Conservation (phyloP, 2,888 invertebrate genomes). For the Microdon myrmicae region DNA sequence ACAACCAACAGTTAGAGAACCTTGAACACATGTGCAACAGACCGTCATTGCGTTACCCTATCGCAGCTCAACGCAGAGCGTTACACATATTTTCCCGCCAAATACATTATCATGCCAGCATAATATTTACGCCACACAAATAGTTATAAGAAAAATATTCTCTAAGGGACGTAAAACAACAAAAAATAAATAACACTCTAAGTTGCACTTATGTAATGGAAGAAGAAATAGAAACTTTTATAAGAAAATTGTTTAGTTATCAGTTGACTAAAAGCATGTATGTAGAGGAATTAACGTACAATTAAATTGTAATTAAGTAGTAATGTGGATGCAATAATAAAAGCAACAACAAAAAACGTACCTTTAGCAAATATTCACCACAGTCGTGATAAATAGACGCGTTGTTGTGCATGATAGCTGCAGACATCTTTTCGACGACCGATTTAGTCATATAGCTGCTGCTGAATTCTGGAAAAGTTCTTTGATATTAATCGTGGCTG, state of each 20-base stretch:
- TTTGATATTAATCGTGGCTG: slow-evolving; percentile 17
- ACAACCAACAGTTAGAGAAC: too few species aligned
- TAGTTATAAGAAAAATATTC: slow-evolving; percentile 7
- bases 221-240: not conserved
- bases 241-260: not conserved
- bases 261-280: too few species aligned
- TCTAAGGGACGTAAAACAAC: too few species aligned
- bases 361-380: slow-evolving; percentile 49
- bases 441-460: slow-evolving; percentile 44
- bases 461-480: slow-evolving; percentile 27
- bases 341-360: slow-evolving; percentile 24
- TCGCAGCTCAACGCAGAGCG: too few species aligned
- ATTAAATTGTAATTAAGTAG: too few species aligned
- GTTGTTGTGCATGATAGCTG: slow-evolving; percentile 51
- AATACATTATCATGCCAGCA: slow-evolving; percentile 48
- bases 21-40: too few species aligned
- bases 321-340: slow-evolving; percentile 15
- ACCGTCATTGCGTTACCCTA: too few species aligned
- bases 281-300: too few species aligned
- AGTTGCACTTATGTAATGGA: slow-evolving; percentile 23
- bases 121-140: slow-evolving; percentile 28
- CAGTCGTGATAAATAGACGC: slow-evolving; percentile 50
- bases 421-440: slow-evolving; percentile 47
- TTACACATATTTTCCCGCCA: slow-evolving; percentile 49
- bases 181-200: slow-evolving; percentile 25